Base-by-base conservation (phyloP, 2,888 invertebrate genomes). In the Anaspis maculata region DNA sequence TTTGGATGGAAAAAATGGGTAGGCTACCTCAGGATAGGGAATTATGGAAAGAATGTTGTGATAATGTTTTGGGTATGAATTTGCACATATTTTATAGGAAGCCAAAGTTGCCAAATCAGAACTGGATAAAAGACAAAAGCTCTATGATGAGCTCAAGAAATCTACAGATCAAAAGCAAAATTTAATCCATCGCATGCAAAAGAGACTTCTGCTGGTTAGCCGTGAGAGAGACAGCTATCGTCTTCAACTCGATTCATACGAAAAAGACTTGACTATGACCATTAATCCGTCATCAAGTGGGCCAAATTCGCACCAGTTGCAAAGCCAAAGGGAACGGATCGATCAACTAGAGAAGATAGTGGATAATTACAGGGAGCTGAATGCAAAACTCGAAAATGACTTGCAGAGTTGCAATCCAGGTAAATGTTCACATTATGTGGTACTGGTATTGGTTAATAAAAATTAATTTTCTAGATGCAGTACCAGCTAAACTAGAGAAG, bases 171-270 rank as follows among this genome's bases (percentile, higher is more conserved):
- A 77, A 37, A 74, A 81, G 45, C 79, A 81, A 54, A 77, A 70
- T 41, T 72, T 84, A 29, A 74, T 83, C 34, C 75, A 77, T 38
- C 69, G 84, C 3, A 65, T 85, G 49, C 83, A 86, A 57, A 84
- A 82, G 54, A 78, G 84, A 46, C 61, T 85, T 32, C 56, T 79
- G 21, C 68, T 84, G 1, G 69, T 79, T 2, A 69, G 66, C 7
- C 72, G 82, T 19, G 89, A 89, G 59, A 70, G 89, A 13, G 88
- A 89, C 52, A 86, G 84, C 54, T 85, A 87, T 52, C 76, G 85
- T 16, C 76, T 78, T 38, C 78, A 88, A 49, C 61, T 89, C 26
- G 87, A 88, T 54, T 77, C 82, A 31, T 87, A 85, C 54, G 88
- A 89, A 64, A 83, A 82, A 55, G 89, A 89, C 67, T 64, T 84